Evolutionary conservation across 2,113 vertebrate genomes (phyloP).

Genomic region (Verasper variegatus): DNA sequence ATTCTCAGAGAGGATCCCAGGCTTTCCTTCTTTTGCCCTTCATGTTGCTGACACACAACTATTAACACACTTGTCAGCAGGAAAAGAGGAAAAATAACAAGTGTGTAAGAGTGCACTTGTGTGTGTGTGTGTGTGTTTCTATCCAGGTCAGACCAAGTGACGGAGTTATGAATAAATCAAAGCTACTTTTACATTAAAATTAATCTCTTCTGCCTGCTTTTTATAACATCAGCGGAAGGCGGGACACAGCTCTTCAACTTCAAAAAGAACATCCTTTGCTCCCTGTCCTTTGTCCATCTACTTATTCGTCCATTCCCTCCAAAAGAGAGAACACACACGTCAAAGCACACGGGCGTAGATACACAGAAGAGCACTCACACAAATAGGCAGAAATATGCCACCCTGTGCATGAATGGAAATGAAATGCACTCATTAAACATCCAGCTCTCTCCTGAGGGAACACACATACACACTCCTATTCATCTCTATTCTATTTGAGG

Average conservation of each 20-base stretch:
- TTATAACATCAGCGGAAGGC: constrained; percentile 45
- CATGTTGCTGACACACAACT: constrained; percentile 23
- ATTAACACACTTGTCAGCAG: constrained; percentile 30
- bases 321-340: not conserved
- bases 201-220: constrained; percentile 57
- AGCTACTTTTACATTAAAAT: constrained; percentile 71
- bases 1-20: not conserved
- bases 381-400: constrained; percentile 17
- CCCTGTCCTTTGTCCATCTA: not conserved
- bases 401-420: not conserved
- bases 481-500: not conserved
- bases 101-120: not conserved
- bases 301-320: constrained; percentile 10
- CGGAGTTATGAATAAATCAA: constrained; percentile 74
- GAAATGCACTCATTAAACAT: not conserved
- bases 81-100: not conserved
- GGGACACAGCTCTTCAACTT: constrained; percentile 32
- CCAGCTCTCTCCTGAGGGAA: not conserved
- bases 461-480: constrained; percentile 1
- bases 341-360: not conserved
- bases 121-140: not conserved
- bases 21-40: not conserved
- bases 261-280: constrained; percentile 43
- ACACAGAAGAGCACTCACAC: not conserved
- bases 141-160: constrained; percentile 63